These are phyloP conservation scores for Procambarus clarkii DNA, from an alignment of 1,140 invertebrate species.

Conservation along the genomic window DNA sequence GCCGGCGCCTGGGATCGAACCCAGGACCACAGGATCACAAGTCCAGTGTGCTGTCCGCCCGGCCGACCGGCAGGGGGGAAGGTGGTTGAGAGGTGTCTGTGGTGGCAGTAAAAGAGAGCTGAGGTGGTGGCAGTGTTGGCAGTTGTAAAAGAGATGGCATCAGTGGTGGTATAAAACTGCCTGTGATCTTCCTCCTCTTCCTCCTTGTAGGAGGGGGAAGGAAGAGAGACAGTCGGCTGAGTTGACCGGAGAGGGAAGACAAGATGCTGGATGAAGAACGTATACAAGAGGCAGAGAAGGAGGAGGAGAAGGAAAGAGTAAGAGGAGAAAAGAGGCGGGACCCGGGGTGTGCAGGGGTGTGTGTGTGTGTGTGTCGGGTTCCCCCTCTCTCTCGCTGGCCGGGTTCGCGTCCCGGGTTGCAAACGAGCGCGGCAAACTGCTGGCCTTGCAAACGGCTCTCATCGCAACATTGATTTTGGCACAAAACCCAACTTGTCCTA, in stretches of 20 bases:
- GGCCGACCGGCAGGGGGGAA: not conserved
- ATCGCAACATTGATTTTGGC: slow-evolving; percentile 69
- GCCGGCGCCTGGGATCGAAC: no score
- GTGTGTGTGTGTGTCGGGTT: not conserved
- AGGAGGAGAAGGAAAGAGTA: not conserved
- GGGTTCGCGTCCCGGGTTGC: slow-evolving; percentile 64
- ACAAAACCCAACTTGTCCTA: slow-evolving; percentile 69
- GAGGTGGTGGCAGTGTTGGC: slow-evolving; percentile 13
- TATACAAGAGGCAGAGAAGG: not conserved
- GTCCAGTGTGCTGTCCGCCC: no score
- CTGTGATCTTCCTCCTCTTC: slow-evolving; percentile 13
- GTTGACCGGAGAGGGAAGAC: slow-evolving; percentile 20
- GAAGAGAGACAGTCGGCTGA: not conserved
- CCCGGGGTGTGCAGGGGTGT: not conserved
- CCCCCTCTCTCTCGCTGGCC: not conserved
- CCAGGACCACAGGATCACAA: no score
- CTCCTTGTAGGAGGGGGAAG: not conserved
- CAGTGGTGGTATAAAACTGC: slow-evolving; percentile 27
- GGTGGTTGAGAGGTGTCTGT: not conserved
- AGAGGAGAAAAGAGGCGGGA: not conserved
- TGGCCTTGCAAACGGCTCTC: slow-evolving; percentile 66
- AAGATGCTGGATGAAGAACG: not conserved
- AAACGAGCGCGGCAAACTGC: slow-evolving; percentile 64
- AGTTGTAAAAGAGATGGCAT: slow-evolving; percentile 36
- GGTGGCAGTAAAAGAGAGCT: not conserved